Base-by-base conservation (phyloP, 2,797 vertebrate species). In the Diceros bicornis region DNA sequence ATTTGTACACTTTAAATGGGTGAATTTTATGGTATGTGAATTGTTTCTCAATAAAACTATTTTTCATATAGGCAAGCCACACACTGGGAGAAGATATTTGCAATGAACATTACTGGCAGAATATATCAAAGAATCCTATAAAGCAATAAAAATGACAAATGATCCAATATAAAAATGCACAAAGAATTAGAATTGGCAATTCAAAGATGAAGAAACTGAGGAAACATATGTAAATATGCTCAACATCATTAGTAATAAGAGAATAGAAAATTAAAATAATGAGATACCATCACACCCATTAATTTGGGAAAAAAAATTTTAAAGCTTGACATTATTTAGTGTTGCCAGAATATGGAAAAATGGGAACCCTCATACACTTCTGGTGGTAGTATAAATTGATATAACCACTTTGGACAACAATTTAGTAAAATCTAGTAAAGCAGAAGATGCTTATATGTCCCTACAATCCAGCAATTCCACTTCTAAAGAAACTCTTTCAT, bases 211-310 rank as follows among this genome's bases (percentile, higher is more conserved):
- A 44, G 27, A 86, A 74, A 96, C 44, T 71, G 37, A 85, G 57
- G 82, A 92, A 64, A 72, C 14, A 1, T 62, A 75, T 2, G 12
- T 78, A 61, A 93, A 50, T 50, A 50, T 61, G 41, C 32, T 59
- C 74, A 64, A 81, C n/a, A 74, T 91, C 37, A 68, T 94, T 59
- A 82, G n/a, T 23, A 91, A 91, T 61, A 21, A 82, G 9, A 32
- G 16, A 86, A 64, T 88, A 75, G 77, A 92, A 82, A 93, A 94
- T 72, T 74, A 66, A 96, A 85, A 75, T 50, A 82, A 82, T 68
- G n/a, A 52, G 59, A 87, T 68, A 69, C 9, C 7, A 91, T 82
- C 34, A 87, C 9, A 68, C 27, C 17, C 44, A 87, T 75, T 71
- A 74, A 82, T 91, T 66, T 87, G 68, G 57, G 10, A 71, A 89